These are phyloP conservation scores for Pseudopipra pipra DNA, from an alignment of 2,113 vertebrate genomes.

Conservation along the genomic window DNA sequence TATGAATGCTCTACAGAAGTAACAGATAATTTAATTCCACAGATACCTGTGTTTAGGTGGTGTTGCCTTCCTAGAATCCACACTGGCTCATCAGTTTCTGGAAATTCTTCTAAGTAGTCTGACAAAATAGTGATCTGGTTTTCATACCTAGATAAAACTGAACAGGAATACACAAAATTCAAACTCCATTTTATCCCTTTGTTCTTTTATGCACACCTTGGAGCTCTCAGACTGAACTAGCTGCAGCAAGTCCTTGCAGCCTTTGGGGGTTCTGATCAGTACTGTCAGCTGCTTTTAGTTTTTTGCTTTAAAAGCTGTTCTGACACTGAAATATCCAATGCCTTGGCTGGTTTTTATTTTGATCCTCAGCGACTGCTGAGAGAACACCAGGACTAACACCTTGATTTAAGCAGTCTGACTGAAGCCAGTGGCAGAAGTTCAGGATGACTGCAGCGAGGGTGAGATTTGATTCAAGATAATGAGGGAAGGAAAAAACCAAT, in stretches of 20 bases:
- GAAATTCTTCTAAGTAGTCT: constrained; percentile 82
- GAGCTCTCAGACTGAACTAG: not conserved
- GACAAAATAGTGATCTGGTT: constrained; percentile 74
- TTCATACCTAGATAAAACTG: constrained; percentile 78
- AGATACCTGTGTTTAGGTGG: constrained; percentile 77
- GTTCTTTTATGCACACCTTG: not conserved
- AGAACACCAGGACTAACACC: not conserved
- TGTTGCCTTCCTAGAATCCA: constrained; percentile 84
- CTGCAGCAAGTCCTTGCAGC: not conserved
- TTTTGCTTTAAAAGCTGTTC: not conserved
- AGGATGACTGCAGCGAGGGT: not conserved
- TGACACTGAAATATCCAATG: not conserved
- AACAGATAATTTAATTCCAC: not conserved
- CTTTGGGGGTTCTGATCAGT: not conserved
- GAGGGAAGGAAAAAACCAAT: not conserved
- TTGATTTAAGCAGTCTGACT: not conserved
- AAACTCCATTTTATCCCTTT: not conserved
- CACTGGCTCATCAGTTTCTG: constrained; percentile 79
- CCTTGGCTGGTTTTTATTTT: not conserved
- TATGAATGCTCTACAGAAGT: not conserved
- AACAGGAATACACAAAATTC: constrained; percentile 24
- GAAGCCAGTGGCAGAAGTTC: not conserved
- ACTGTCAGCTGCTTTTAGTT: not conserved
- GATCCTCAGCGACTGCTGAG: not conserved
- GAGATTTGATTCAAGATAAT: not conserved